Conservation (phyloP, 2,888 invertebrate genomes). For the Taphrorychus bicolor region DNA sequence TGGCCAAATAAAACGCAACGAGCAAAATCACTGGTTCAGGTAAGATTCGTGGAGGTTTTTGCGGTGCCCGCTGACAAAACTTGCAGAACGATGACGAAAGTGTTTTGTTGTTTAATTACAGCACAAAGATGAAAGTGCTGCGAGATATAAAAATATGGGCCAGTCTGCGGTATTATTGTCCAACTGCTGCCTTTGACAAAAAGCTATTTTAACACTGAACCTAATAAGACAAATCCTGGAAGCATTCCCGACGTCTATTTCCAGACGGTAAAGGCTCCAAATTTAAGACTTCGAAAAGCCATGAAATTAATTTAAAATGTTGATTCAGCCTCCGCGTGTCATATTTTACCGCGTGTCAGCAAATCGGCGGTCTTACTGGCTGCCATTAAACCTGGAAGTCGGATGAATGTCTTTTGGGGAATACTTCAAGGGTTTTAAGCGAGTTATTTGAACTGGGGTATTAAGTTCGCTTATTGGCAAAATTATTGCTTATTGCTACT, state of each 20-base stretch:
- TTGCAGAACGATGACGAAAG: constrained; percentile 8
- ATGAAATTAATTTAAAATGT: not conserved
- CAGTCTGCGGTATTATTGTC: constrained; percentile 4
- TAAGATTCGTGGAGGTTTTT: constrained; percentile 4
- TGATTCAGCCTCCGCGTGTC: not conserved
- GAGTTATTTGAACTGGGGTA: not conserved
- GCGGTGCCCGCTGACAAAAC: constrained; percentile 5
- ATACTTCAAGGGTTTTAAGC: not conserved
- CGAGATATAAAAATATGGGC: not conserved
- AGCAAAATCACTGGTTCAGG: not conserved
- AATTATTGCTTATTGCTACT: not conserved
- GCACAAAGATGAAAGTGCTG: constrained; percentile 1
- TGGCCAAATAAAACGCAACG: not conserved
- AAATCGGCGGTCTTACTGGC: not conserved
- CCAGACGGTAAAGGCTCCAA: not conserved
- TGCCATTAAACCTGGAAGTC: not conserved
- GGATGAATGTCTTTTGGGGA: not conserved
- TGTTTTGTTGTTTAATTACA: not conserved
- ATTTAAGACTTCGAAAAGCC: not conserved
- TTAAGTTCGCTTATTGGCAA: not conserved
- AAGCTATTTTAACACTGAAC: not conserved
- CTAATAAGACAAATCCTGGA: not conserved
- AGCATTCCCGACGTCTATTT: not conserved
- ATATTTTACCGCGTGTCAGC: not conserved
- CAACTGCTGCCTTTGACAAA: not conserved